phyloP scores from a whole-genome alignment of 2,797 vertebrate species.

The Macroramphosus scolopax region DNA sequence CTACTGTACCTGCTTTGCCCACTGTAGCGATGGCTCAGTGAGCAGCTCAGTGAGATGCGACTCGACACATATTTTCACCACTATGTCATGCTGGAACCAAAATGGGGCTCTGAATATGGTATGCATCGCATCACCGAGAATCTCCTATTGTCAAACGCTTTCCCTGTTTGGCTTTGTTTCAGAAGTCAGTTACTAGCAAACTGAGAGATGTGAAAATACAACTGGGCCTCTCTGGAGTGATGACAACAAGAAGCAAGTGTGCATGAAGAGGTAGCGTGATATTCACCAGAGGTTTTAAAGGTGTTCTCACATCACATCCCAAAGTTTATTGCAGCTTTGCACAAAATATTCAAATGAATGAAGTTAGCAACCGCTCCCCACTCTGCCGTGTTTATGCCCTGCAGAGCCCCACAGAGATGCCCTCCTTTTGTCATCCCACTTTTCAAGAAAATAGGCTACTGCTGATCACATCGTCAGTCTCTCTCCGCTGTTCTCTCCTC shows the following conservation, averaged over 20 bases:
- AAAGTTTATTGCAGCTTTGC: constrained; percentile 51
- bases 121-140: constrained; percentile 33
- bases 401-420: constrained; percentile 67
- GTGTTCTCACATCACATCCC: constrained; percentile 54
- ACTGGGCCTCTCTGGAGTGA: constrained; percentile 25
- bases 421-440: constrained; percentile 63
- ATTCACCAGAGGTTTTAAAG: constrained; percentile 34
- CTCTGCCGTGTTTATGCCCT: constrained; percentile 57
- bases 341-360: constrained; percentile 64
- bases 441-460: constrained; percentile 64
- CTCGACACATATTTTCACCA: constrained; percentile 44
- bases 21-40: constrained; percentile 35
- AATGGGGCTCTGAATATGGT: constrained; percentile 34
- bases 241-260: constrained; percentile 14
- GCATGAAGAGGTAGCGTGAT: constrained; percentile 22
- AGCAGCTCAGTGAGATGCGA: constrained; percentile 49
- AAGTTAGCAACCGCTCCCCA: constrained; percentile 52
- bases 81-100: constrained; percentile 37
- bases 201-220: constrained; percentile 5
- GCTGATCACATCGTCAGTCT: constrained; percentile 53
- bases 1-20: constrained; percentile 52
- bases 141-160: constrained; percentile 9
- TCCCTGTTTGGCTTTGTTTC: constrained; percentile 34
- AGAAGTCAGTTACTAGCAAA: constrained; percentile 22
- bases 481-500: constrained; percentile 27